A percentile compares a stretch with the other conserved stretches of the same genome.
These are phyloP conservation scores for Anguilla japonica DNA, from an alignment of 2,113 vertebrate species.

Conservation along the genomic window DNA sequence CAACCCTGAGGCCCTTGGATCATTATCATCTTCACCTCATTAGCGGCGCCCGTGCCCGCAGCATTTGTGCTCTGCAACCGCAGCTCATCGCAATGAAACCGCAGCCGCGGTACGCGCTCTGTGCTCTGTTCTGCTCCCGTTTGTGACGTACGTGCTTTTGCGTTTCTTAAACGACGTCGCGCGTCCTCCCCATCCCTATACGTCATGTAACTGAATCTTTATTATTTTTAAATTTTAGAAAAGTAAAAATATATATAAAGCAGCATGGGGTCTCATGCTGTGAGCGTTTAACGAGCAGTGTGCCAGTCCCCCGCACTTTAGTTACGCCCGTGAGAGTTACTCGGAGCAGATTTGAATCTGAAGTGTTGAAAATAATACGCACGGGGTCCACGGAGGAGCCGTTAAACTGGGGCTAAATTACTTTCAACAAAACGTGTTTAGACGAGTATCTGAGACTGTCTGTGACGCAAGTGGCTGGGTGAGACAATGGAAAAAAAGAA, in stretches of 20 bases:
- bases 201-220: neutral
- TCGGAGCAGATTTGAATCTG: slow-evolving; percentile 50
- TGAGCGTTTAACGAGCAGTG: neutral
- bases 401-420: slow-evolving; percentile 48
- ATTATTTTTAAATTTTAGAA: slow-evolving; percentile 38
- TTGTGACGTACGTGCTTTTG: neutral
- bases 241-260: slow-evolving; percentile 31
- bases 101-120: neutral
- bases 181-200: neutral
- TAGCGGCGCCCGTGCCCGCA: slow-evolving; percentile 39
- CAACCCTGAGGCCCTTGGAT: slow-evolving; percentile 2
- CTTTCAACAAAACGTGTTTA: neutral
- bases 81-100: neutral
- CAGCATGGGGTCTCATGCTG: slow-evolving; percentile 48
- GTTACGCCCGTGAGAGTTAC: slow-evolving; percentile 46
- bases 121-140: neutral
- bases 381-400: slow-evolving; percentile 44
- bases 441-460: neutral
- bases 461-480: slow-evolving; percentile 47
- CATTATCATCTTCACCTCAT: neutral
- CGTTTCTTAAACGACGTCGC: neutral
- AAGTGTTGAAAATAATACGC: slow-evolving; percentile 62
- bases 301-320: slow-evolving; percentile 22
- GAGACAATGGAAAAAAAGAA: slow-evolving; percentile 50
- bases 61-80: too few species aligned